Evolutionary conservation across 2,113 vertebrate genomes (phyloP), one percentile per base, ranked within the genome.

Genomic region (Diphyllodes magnificus): DNA sequence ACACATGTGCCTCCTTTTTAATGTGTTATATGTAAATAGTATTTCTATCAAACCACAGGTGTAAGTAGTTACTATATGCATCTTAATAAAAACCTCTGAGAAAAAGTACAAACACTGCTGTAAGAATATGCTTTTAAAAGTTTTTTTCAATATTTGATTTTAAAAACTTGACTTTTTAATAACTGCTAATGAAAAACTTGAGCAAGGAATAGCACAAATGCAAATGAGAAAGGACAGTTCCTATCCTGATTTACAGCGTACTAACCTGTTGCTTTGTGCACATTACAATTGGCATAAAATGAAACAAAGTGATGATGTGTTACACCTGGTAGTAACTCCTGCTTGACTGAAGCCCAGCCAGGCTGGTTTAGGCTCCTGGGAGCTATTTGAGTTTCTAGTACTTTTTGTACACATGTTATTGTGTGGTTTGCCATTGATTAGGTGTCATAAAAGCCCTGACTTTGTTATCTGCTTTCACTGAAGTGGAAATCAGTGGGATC

Each of bases 241-340:
- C 60, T 51, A 13, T 15, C 13, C 51, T 65, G 56, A 63, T 66
- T 50, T 47, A 59, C 0, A 0, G 35, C 19, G 9, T 40, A 23
- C 22, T 64, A 83, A 28, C 44, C 27, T 24, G 35, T 39, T 80
- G 71, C 33, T 78, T 75, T 66, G 42, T 33, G 50, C 60, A 25
- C 16, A 35, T 42, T 54, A 27, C 8, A 71, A 21, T 2, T 73
- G 64, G 28, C 42, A 77, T 78, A 54, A 86, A 84, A 91, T 54
- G 24, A 70, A 90, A 70, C 20, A 30, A 70, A 33, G 15, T 20
- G 23, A 18, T 44, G 42, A 31, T 8, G 8, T n/a, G 30, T 73
- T 78, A 39, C 30, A 63, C 30, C 59, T 40, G 17, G 11, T 30
- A 47, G 45, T n/a, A 61, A 49, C 42, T 56, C 24, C 86, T 72